These are phyloP conservation scores for Ceratitis capitata DNA, from an alignment of 1,140 invertebrate species.

Conservation along the genomic window DNA sequence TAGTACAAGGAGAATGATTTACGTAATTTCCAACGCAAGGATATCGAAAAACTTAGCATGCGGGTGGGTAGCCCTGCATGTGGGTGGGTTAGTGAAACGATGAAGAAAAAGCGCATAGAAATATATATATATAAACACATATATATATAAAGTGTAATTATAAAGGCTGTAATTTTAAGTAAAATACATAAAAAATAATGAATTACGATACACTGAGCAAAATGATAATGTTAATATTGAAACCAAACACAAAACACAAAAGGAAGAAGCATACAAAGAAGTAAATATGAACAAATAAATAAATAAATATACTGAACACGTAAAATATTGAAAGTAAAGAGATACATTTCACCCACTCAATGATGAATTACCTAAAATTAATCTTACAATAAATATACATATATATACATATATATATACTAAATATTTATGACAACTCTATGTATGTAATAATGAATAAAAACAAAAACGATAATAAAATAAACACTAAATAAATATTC, in stretches of 20 bases:
- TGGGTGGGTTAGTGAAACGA: neutral
- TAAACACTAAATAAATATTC: constrained; percentile 48
- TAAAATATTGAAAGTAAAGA: constrained; percentile 27
- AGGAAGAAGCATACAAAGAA: constrained; percentile 28
- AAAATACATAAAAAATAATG: constrained; percentile 45
- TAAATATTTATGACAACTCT: constrained; percentile 43
- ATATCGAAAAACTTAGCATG: neutral
- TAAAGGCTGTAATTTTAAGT: constrained; percentile 66
- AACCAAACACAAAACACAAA: too few relatives aligned
- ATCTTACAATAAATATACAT: constrained; percentile 38
- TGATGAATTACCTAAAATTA: constrained; percentile 30
- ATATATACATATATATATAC: constrained; percentile 45
- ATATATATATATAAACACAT: constrained; percentile 37
- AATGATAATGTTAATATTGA: constrained; percentile 6
- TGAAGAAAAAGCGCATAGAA: constrained; percentile 1
- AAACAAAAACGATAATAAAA: constrained; percentile 48
- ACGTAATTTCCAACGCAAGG: constrained; percentile 24
- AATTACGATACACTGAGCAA: neutral
- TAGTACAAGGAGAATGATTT: constrained; percentile 43
- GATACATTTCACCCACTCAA: constrained; percentile 34
- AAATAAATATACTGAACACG: constrained; percentile 51
- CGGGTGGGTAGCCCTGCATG: neutral
- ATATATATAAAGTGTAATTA: constrained; percentile 56
- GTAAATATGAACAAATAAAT: constrained; percentile 45
- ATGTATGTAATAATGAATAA: constrained; percentile 49